Evolutionary conservation across 2,113 vertebrate species (phyloP).

Genomic region (Petrocephalus zakoni): DNA sequence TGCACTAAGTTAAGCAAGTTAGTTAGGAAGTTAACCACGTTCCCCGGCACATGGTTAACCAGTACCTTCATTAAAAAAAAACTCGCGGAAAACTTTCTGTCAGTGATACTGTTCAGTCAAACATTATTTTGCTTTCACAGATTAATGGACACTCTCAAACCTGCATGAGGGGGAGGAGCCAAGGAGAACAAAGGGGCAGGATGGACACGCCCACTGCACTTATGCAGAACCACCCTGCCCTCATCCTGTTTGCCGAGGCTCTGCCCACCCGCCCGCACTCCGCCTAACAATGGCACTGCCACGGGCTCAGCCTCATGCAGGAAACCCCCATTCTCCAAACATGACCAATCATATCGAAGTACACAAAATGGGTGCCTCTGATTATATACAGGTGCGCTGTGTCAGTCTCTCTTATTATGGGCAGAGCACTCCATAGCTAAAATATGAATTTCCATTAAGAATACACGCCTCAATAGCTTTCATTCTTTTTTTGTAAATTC

Average conservation of each 20-base stretch:
- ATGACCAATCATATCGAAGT: neutral
- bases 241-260: neutral
- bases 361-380: neutral
- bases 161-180: neutral
- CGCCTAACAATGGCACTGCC: neutral
- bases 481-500: neutral
- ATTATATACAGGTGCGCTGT: neutral
- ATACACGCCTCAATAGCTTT: neutral
- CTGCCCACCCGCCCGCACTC: neutral
- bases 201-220: neutral
- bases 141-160: neutral
- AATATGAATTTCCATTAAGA: neutral
- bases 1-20: neutral
- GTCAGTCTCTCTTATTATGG: neutral
- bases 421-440: neutral
- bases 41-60: neutral
- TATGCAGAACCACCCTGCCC: neutral
- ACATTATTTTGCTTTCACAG: neutral
- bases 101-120: neutral
- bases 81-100: neutral
- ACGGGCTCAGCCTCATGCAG: neutral
- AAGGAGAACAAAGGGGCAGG: neutral
- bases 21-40: neutral
- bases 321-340: neutral
- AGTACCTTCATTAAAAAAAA: neutral